Evolutionary conservation across 1,140 invertebrate species (phyloP).

Genomic region (Liolophura sinensis): DNA sequence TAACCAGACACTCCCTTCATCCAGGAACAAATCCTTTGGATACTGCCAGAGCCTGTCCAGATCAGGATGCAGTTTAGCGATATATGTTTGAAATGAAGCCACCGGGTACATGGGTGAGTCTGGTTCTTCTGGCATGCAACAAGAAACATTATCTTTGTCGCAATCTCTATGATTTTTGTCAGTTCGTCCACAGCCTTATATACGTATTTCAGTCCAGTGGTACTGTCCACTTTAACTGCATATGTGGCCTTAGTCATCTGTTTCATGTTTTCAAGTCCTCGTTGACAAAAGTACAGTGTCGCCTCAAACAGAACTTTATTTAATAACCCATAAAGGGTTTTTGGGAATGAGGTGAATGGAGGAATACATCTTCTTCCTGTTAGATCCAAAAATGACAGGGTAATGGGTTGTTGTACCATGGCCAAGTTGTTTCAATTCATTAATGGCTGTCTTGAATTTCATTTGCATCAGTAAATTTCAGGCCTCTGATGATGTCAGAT

Average conservation of each 20-base stretch:
- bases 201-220: conserved; percentile 11
- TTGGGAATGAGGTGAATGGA: no score
- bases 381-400: not conserved
- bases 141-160: no score
- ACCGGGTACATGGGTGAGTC: conserved; percentile 9
- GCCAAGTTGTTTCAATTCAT: conserved; percentile 7
- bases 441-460: conserved; percentile 10
- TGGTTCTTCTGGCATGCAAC: no score
- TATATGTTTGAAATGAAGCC: conserved; percentile 5
- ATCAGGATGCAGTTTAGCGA: conserved; percentile 4
- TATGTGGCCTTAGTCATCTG: conserved; percentile 17
- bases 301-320: conserved; percentile 23
- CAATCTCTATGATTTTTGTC: no score
- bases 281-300: conserved; percentile 15
- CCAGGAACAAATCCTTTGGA: no score
- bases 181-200: no score
- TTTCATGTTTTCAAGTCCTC: conserved; percentile 13
- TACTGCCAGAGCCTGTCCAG: conserved; percentile 14
- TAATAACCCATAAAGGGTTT: conserved; percentile 13
- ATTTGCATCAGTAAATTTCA: no score
- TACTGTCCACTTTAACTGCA: conserved; percentile 7
- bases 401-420: conserved; percentile 9
- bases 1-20: no score
- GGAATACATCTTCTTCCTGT: conserved; percentile 4
- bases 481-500: no score